These are phyloP conservation scores for Drosophila eohydei DNA, from an alignment of 2,888 invertebrate genomes.

Conservation along the genomic window DNA sequence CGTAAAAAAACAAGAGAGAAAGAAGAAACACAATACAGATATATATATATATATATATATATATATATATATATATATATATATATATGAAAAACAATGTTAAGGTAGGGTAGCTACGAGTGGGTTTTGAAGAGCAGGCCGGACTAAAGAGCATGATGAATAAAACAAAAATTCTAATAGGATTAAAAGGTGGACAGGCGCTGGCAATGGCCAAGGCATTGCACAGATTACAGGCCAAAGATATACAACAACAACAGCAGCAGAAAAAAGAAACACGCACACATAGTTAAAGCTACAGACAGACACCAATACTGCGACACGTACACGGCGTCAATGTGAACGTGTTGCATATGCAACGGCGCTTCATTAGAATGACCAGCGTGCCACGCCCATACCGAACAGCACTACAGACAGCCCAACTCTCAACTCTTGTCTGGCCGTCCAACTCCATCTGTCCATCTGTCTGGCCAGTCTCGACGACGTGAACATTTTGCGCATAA, in stretches of 20 bases:
- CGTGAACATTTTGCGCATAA: conserved; percentile 82
- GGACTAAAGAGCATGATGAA: conserved; percentile 66
- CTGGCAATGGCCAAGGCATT: conserved; percentile 52
- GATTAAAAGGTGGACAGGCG: conserved; percentile 73
- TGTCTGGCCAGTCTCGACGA: conserved; percentile 73
- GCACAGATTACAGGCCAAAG: conserved; percentile 63
- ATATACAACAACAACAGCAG: conserved; percentile 1
- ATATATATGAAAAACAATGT: conserved; percentile 6
- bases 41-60: neutral
- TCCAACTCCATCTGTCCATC: neutral
- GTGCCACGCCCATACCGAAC: conserved; percentile 57
- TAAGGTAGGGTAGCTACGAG: conserved; percentile 17
- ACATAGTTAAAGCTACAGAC: conserved; percentile 8
- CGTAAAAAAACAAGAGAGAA: conserved; percentile 12
- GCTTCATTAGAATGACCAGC: conserved; percentile 80
- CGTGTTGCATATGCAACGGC: conserved; percentile 78
- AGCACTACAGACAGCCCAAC: conserved; percentile 1
- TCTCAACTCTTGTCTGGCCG: conserved; percentile 7
- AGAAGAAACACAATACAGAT: conserved; percentile 1
- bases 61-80: neutral
- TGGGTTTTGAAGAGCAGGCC: conserved; percentile 25
- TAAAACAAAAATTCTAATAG: conserved; percentile 79
- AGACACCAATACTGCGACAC: conserved; percentile 31
- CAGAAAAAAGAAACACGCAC: conserved; percentile 3
- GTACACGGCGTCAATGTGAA: conserved; percentile 67